A percentile compares a stretch with the other conserved stretches of the same genome.
These are phyloP conservation scores for Euura saliciscinereae DNA, from an alignment of 1,140 invertebrate species.

Conservation along the genomic window DNA sequence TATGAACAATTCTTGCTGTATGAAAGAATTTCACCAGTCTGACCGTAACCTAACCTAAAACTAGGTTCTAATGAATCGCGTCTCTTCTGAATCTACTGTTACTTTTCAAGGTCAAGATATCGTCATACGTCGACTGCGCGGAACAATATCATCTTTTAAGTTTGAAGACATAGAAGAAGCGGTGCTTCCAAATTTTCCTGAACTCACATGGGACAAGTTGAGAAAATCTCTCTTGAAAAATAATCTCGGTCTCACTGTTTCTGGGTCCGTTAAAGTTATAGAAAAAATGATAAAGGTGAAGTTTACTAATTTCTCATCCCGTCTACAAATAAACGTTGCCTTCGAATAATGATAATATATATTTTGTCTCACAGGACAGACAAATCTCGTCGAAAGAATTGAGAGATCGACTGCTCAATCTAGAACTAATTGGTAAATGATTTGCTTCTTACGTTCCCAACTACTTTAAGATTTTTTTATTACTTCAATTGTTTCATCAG, in stretches of 20 bases:
- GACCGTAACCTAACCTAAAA: too few species aligned
- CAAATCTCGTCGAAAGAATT: constrained; percentile 27
- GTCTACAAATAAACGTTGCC: constrained; percentile 14
- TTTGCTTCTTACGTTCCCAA: neutral
- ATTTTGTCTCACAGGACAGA: constrained; percentile 20
- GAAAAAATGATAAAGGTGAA: constrained; percentile 35
- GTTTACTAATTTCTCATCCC: constrained; percentile 9
- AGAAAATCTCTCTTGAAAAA: constrained; percentile 35
- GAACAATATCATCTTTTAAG: constrained; percentile 43
- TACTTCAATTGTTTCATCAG: constrained; percentile 32
- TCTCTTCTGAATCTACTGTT: too few species aligned
- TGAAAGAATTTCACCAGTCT: too few species aligned
- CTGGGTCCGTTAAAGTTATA: constrained; percentile 31
- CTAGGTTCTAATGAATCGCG: too few species aligned
- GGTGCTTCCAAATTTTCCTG: constrained; percentile 44
- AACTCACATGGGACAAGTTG: constrained; percentile 39
- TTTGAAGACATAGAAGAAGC: constrained; percentile 45
- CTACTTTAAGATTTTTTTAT: neutral
- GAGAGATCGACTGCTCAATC: constrained; percentile 28
- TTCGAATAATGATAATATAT: neutral
- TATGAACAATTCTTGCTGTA: too few species aligned
- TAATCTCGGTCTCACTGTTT: constrained; percentile 35
- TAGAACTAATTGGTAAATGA: constrained; percentile 42
- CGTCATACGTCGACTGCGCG: constrained; percentile 11
- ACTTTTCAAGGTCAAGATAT: too few species aligned